Evolutionary conservation across 2,797 vertebrate species (phyloP), one percentile per base, ranked within the genome.

Genomic region (Phoeniculus purpureus): DNA sequence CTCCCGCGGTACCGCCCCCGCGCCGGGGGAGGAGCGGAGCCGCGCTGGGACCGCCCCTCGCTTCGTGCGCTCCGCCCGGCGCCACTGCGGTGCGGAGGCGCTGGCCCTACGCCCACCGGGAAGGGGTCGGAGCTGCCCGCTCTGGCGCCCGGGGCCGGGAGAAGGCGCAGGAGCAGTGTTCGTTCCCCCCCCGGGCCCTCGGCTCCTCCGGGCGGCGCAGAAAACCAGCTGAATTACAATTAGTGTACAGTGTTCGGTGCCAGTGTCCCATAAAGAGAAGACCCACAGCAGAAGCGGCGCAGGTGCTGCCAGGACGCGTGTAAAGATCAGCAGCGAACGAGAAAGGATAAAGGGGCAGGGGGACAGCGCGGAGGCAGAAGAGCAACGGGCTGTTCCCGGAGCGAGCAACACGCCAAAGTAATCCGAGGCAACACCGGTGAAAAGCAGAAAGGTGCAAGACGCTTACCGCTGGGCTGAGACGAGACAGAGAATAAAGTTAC

Each of bases 321-420:
- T 19, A 3, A 7, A 31, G 26, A 20, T 15, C 10, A 7, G 19
- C 12, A 9, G 4, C 1, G 56, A 17, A 3, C 2, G 16, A 25
- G 8, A 23, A 48, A 37, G 25, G 45, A 15, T 7, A 6, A 8
- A 9, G 52, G 61, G 21, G 22, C 10, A 1, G 16, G 52, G 21
- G 2, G 15, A 3, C 9, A 1, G 7, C 0, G 19, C 12, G 15
- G 5, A 3, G 5, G 11, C 7, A 15, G 7, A 68, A 2, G 60
- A 51, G 3, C 19, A 43, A 43, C 43, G 13, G 13, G 43, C 10
- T 43, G 43, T 43, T 13, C 43, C 43, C 10, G 10, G 43, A 14
- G 16, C 14, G 43, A 43, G 16, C 43, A 43, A 43, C 23, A 1
- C 1, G 23, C 8, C 2, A 6, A 3, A 10, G 5, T 5, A 7